Evolutionary conservation across 2,113 vertebrate genomes (phyloP), one percentile per base, ranked within the genome.

Genomic region (Ptilonorhynchus violaceus): DNA sequence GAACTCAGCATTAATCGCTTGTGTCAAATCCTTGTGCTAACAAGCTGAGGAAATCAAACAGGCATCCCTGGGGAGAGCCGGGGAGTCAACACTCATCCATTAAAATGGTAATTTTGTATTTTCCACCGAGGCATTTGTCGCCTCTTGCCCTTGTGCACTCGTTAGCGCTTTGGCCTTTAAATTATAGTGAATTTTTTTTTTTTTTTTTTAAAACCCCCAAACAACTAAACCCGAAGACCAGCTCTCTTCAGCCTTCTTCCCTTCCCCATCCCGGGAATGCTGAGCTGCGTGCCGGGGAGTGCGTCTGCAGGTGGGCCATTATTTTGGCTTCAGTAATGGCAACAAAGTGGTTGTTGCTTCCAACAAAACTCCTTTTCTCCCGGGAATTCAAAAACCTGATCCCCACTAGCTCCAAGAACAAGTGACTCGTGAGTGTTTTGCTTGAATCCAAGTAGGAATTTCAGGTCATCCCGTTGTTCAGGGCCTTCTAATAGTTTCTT

Each of bases 21-120:
- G 79, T 95, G 84, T 95, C 85, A 85, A 91, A 69, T 92, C 69
- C 77, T 96, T 92, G 81, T 86, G 79, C 85, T 96, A 92, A 91
- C 82, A 93, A 96, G 80, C 91, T 74, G 72, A 93, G 19, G 94
- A 89, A 97, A 95, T 88, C 89, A 87, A 96, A 84, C 64, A 74
- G 80, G 52, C 33, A 46, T 82, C 86, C 93, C 84, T 1, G 2
- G 55, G 89, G 90, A 95, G 64, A 75, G 80, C 56, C 58, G 25
- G 37, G 59, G 64, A 95, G 72, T 88, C 90, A 88, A 83, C 50
- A 50, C 85, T 85, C 92, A 85, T 92, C 88, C 93, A 88, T 86
- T 95, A 93, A 94, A 95, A 94, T 84, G 63, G 39, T 89, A 64
- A 94, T 88, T 92, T 89, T 88, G 73, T 69, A 52, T 96, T 94